Evolutionary conservation across 2,888 invertebrate species (phyloP), one percentile per base, ranked within the genome.

Genomic region (Hesperia comma): DNA sequence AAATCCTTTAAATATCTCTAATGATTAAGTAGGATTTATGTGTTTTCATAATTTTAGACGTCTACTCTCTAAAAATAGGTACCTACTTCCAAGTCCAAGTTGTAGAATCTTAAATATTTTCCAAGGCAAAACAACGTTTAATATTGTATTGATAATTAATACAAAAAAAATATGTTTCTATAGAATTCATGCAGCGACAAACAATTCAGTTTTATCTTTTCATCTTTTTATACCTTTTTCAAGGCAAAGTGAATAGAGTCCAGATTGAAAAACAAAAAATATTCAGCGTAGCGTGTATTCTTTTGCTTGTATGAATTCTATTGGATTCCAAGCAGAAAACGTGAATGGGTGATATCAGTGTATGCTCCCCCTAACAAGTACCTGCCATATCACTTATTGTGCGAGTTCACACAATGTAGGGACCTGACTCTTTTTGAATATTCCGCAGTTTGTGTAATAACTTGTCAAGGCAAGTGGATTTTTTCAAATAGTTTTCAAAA

Each of bases 221-320:
- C 54, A 54, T 8, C 54, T 54, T 54, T 54, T 54, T 54, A 26
- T 33, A 32, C 33, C 33, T 33, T 54, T 33, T 54, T 15, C 1
- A 54, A 10, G 3, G 8, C 15, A 54, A 54, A 54, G 33, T 33
- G 54, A 33, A 54, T 54, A 54, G 54, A 54, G 6, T 12, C 3
- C 54, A 54, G 1, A 54, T 54, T 54, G 15, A 54, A 54, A 54
- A 54, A 53, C 14, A 53, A 53, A 54, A 54, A 33, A 32, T 19
- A 33, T 33, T 15, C 54, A 32, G 21, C 32, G 53, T 5, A 32
- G 53, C 21, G 32, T 51, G 15, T 15, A 32, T 8, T 3, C 15
- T 54, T 8, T 51, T 2, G 26, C 15, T 54, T 54, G 33, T 54
- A 54, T 54, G 54, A 54, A 54, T 54, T 54, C 54, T 54, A 54